Evolutionary conservation across 2,113 vertebrate species (phyloP).

Genomic region (Australoheros scitulus): DNA sequence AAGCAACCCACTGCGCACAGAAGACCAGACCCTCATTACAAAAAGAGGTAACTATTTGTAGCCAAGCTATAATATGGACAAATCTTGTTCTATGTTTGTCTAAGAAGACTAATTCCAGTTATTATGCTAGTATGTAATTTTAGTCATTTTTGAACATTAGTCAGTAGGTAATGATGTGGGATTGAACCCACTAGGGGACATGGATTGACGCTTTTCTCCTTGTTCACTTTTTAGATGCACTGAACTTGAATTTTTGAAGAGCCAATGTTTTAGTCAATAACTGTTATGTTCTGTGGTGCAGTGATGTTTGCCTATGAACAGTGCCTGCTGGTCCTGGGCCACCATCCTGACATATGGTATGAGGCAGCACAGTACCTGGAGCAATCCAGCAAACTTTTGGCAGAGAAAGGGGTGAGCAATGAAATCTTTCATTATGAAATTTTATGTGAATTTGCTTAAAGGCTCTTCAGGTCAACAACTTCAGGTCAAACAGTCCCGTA

Average conservation of each 20-base stretch:
- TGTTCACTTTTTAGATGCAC: not conserved
- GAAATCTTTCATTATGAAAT: not conserved
- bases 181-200: conserved; percentile 33
- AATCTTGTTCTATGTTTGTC: not conserved
- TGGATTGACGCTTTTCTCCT: not conserved
- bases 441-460: not conserved
- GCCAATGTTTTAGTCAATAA: not conserved
- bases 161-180: not conserved
- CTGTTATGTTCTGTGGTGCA: conserved; percentile 74
- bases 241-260: not conserved
- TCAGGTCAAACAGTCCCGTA: not conserved
- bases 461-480: not conserved
- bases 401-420: conserved; percentile 94
- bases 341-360: conserved; percentile 99
- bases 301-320: conserved; percentile 99
- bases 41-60: conserved; percentile 87
- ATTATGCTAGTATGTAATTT: not conserved
- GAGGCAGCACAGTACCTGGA: conserved; percentile 98
- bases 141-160: not conserved
- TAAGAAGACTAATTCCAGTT: not conserved
- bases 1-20: conserved; percentile 95
- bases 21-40: conserved; percentile 98
- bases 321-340: conserved; percentile 96
- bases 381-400: conserved; percentile 97
- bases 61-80: not conserved